Conservation (phyloP, 2,888 invertebrate genomes). For the Automeris io region DNA sequence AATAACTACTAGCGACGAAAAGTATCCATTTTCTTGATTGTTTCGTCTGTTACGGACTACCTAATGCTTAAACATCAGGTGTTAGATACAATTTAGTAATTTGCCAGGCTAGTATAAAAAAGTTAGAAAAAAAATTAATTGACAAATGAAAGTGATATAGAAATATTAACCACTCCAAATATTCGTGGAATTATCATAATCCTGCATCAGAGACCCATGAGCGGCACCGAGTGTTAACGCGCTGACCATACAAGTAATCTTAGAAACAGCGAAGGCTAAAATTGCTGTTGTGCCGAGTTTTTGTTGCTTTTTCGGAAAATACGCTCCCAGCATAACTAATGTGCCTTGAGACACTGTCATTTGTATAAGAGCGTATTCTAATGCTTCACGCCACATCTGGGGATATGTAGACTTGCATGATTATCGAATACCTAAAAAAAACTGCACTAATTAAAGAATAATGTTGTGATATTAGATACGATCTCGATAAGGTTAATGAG, state of each 20-base stretch:
- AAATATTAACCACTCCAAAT: conserved; percentile 38
- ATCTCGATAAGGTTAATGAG: too few species aligned
- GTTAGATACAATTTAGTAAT: too few species aligned
- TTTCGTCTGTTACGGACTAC: too few species aligned
- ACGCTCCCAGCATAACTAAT: conserved; percentile 56
- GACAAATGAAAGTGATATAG: background rate
- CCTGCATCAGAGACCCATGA: conserved; percentile 47
- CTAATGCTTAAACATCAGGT: too few species aligned
- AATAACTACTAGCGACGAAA: too few species aligned
- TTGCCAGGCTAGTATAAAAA: too few species aligned
- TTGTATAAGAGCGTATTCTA: conserved; percentile 57
- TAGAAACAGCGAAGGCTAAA: conserved; percentile 43
- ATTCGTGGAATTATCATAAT: conserved; percentile 48
- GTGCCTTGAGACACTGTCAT: conserved; percentile 58
- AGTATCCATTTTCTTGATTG: too few species aligned
- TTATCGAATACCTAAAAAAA: background rate
- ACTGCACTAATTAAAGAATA: too few species aligned
- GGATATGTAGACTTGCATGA: conserved; percentile 6
- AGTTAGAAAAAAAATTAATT: too few species aligned
- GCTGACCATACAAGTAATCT: conserved; percentile 36
- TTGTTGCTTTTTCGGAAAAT: conserved; percentile 47
- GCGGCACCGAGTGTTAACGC: conserved; percentile 49
- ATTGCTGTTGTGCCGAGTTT: conserved; percentile 41
- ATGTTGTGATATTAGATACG: too few species aligned
- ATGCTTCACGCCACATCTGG: conserved; percentile 64